These are phyloP conservation scores for Resseliella maxima DNA, from an alignment of 2,888 invertebrate genomes.

Conservation along the genomic window DNA sequence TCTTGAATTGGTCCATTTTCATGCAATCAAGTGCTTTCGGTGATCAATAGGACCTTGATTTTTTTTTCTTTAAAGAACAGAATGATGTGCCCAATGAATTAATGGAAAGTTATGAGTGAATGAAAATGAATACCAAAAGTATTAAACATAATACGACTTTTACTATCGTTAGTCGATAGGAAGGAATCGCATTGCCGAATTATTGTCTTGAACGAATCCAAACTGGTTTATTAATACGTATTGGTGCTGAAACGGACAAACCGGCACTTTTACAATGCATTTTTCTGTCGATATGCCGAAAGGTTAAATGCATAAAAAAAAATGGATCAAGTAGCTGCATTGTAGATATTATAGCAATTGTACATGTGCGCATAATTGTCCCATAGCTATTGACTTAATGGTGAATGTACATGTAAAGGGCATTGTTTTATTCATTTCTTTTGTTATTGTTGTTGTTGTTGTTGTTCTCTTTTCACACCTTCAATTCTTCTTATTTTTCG, in stretches of 20 bases:
- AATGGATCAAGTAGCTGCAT: not conserved
- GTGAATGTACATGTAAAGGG: not conserved
- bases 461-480: no score
- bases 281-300: constrained; percentile 24
- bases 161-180: constrained; percentile 9
- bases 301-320: constrained; percentile 18
- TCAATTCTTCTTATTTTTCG: not conserved
- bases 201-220: not conserved
- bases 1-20: no score
- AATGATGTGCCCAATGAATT: no score
- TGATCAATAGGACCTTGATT: no score
- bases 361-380: not conserved
- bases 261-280: not conserved
- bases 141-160: no score
- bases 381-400: not conserved
- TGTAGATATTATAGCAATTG: not conserved
- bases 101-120: no score
- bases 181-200: not conserved
- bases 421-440: constrained; percentile 6
- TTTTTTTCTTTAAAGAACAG: no score
- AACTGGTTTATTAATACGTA: constrained; percentile 8
- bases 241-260: not conserved
- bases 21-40: no score
- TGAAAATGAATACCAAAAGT: no score
- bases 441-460: no score